A percentile compares a stretch with the other conserved stretches of the same genome.
Conservation (phyloP, 2,113 vertebrate species). For the Stegastes partitus region DNA sequence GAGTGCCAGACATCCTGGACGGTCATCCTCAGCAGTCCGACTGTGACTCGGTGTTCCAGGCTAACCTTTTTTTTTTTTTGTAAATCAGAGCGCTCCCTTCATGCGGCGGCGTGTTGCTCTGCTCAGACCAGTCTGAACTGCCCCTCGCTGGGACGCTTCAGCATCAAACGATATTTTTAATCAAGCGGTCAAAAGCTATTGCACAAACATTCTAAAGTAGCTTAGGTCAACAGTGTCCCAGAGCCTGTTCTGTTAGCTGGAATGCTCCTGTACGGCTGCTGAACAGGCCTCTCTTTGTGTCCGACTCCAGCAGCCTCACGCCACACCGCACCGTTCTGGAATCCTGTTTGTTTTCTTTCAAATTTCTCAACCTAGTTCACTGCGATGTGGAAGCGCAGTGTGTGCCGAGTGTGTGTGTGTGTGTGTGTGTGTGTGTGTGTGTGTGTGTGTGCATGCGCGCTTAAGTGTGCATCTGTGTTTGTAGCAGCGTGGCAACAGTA, state of each 20-base stretch:
- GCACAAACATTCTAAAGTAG: conserved; percentile 90
- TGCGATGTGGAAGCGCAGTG: conserved; percentile 63
- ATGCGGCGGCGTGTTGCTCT: conserved; percentile 73
- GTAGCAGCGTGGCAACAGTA: conserved; percentile 66
- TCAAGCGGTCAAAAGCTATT: conserved; percentile 87
- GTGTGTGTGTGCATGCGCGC: conserved; percentile 30
- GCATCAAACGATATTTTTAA: conserved; percentile 89
- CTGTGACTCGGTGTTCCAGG: conserved; percentile 52
- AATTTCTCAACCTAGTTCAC: conserved; percentile 81
- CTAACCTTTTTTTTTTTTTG: conserved; percentile 39
- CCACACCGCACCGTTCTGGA: conserved; percentile 82
- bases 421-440: conserved; percentile 7
- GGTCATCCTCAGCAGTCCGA: conserved; percentile 30
- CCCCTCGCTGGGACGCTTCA: conserved; percentile 73
- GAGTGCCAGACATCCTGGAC: conserved; percentile 13
- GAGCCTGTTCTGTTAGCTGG: conserved; percentile 84
- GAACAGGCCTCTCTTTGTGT: conserved; percentile 85
- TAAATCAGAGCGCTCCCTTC: conserved; percentile 69
- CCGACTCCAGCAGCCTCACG: conserved; percentile 74
- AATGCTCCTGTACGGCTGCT: conserved; percentile 77
- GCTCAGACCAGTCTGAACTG: conserved; percentile 86
- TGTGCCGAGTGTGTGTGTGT: conserved; percentile 58
- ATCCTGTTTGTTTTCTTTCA: conserved; percentile 87
- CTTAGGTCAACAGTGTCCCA: conserved; percentile 86
- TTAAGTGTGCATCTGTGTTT: conserved; percentile 68